A percentile compares a stretch with the other conserved stretches of the same genome.
Evolutionary conservation across 2,888 invertebrate species (phyloP).

Genomic region (Isoperla grammatica): DNA sequence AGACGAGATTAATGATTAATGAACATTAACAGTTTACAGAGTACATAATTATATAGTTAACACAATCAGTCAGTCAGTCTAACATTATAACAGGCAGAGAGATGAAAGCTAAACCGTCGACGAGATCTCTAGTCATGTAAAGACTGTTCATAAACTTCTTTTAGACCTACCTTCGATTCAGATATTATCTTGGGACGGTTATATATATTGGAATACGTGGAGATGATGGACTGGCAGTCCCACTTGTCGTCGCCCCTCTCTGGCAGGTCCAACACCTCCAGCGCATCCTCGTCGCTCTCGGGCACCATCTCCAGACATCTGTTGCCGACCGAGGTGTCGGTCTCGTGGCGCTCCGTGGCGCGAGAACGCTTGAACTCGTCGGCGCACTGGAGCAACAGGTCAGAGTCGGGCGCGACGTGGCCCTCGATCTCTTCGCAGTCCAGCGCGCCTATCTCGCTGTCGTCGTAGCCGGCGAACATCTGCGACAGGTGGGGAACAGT

Average conservation of each 20-base stretch:
- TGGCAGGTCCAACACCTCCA: conserved; percentile 55
- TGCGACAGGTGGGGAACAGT: too few species aligned
- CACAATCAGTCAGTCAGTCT: too few species aligned
- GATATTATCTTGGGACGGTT: conserved; percentile 87
- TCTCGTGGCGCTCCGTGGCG: conserved; percentile 29
- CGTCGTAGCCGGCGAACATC: conserved; percentile 80
- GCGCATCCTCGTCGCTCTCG: conserved; percentile 50
- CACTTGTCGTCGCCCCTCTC: conserved; percentile 63
- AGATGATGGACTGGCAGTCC: conserved; percentile 89
- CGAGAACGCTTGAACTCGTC: conserved; percentile 65
- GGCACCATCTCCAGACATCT: conserved; percentile 36
- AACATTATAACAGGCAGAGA: too few species aligned
- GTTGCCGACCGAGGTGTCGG: conserved; percentile 31
- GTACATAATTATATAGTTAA: too few species aligned
- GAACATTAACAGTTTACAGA: too few species aligned
- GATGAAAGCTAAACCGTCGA: too few species aligned
- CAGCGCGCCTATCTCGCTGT: conserved; percentile 82
- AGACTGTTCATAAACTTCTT: neutral
- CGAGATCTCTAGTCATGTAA: too few species aligned
- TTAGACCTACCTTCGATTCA: conserved; percentile 53
- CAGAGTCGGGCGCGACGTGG: conserved; percentile 59
- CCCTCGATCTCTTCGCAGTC: conserved; percentile 89
- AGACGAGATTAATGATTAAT: too few species aligned
- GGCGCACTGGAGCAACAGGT: conserved; percentile 63
- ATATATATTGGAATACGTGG: conserved; percentile 85